Conservation (phyloP, 2,797 vertebrate genomes). For the Cossypha heuglini region DNA sequence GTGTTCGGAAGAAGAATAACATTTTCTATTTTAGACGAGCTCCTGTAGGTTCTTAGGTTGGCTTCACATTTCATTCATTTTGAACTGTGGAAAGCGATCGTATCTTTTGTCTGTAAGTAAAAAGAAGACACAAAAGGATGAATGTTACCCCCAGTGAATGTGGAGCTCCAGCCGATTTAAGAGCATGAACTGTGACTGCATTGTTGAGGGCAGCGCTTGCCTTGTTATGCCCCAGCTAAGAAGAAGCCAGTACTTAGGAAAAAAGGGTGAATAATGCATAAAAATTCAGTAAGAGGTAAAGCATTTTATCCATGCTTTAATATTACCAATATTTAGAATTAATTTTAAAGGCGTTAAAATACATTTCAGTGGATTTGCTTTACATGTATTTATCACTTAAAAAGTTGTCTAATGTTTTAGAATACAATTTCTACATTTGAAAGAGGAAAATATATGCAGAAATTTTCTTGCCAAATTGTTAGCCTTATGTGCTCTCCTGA, state of each 20-base stretch:
- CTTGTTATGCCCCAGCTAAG: neutral
- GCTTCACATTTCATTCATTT: slow-evolving; percentile 20
- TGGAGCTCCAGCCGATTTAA: neutral
- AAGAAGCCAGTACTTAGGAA: neutral
- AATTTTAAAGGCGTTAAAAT: neutral
- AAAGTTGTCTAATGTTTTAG: neutral
- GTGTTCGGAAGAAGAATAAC: neutral
- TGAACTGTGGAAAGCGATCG: neutral
- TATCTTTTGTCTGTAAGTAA: slow-evolving; percentile 36
- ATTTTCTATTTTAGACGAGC: neutral
- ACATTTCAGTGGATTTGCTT: neutral
- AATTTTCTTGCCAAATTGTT: neutral
- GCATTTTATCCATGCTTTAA: neutral
- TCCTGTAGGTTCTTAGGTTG: slow-evolving; percentile 7
- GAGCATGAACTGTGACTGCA: slow-evolving; percentile 32
- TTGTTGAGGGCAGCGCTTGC: slow-evolving; percentile 10
- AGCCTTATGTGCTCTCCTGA: neutral
- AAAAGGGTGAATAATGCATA: neutral
- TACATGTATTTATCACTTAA: fast-evolving
- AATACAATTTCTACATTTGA: neutral
- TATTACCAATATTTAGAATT: neutral
- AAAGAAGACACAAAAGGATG: slow-evolving; percentile 14
- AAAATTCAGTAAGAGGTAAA: neutral
- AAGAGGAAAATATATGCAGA: neutral
- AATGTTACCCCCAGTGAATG: slow-evolving; percentile 13